Evolutionary conservation across 2,113 vertebrate species (phyloP).

Genomic region (Chitala chitala): DNA sequence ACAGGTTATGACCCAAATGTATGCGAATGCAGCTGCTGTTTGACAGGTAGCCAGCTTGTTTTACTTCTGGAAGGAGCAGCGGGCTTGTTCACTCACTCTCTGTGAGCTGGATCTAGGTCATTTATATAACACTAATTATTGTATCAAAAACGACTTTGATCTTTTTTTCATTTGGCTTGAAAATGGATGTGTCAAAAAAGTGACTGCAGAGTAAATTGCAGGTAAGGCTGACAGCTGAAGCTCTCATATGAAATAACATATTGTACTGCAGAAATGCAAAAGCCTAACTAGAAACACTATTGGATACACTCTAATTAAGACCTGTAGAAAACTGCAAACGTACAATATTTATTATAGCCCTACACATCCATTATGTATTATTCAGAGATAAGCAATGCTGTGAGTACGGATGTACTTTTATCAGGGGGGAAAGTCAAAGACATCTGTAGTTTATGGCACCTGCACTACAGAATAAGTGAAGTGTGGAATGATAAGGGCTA

Average conservation of each 20-base stretch:
- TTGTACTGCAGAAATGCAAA: neutral
- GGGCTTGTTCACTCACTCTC: neutral
- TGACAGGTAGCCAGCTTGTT: neutral
- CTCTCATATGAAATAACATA: neutral
- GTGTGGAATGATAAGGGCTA: constrained; percentile 49
- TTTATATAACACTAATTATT: neutral
- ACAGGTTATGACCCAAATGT: neutral
- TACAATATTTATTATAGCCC: constrained; percentile 5
- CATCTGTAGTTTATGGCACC: neutral
- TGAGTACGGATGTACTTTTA: neutral
- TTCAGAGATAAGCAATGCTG: neutral
- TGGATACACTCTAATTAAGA: neutral
- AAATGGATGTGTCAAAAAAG: neutral
- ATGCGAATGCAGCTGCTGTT: neutral
- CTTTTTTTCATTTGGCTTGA: neutral
- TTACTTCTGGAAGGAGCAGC: neutral
- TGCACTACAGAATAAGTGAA: neutral
- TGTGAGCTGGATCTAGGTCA: neutral
- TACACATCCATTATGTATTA: neutral
- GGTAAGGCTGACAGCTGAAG: neutral
- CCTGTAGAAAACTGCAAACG: neutral
- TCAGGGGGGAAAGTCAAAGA: neutral
- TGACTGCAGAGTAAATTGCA: neutral
- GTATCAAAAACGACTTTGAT: neutral
- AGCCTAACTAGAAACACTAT: neutral